These are phyloP conservation scores for Narcine bancroftii DNA, from an alignment of 2,113 vertebrate species.

Conservation along the genomic window DNA sequence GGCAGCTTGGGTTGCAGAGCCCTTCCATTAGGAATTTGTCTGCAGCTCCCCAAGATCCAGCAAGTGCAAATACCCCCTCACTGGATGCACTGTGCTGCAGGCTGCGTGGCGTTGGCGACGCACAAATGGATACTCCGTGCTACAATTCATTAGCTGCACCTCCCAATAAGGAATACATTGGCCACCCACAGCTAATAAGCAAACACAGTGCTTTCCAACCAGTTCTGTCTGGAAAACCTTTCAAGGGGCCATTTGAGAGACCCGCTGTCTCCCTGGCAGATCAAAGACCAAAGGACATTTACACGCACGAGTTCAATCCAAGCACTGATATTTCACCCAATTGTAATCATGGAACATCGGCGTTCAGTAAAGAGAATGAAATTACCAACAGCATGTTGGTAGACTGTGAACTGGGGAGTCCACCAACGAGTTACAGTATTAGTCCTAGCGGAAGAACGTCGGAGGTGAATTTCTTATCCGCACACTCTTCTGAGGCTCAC, in stretches of 20 bases:
- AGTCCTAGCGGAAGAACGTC: background rate
- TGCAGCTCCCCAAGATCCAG: background rate
- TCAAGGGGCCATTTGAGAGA: conserved; percentile 24
- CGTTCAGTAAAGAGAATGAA: background rate
- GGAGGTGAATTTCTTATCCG: background rate
- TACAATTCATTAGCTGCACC: background rate
- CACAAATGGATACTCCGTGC: background rate
- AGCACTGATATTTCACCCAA: background rate
- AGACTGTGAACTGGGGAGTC: background rate
- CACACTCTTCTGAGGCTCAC: background rate
- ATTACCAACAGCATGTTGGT: background rate
- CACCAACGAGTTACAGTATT: background rate
- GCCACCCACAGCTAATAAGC: background rate
- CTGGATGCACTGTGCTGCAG: background rate
- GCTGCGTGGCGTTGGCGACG: background rate
- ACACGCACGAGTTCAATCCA: background rate
- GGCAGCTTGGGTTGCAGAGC: background rate
- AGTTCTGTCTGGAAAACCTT: background rate
- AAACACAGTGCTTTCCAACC: conserved; percentile 31
- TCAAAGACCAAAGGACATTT: conserved; percentile 1
- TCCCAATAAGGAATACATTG: background rate
- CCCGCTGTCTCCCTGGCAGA: background rate
- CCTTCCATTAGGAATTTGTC: background rate
- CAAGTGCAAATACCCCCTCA: background rate
- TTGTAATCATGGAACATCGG: background rate